Base-by-base conservation (phyloP, 1,140 invertebrate genomes). In the Caenorhabditis tropicalis region DNA sequence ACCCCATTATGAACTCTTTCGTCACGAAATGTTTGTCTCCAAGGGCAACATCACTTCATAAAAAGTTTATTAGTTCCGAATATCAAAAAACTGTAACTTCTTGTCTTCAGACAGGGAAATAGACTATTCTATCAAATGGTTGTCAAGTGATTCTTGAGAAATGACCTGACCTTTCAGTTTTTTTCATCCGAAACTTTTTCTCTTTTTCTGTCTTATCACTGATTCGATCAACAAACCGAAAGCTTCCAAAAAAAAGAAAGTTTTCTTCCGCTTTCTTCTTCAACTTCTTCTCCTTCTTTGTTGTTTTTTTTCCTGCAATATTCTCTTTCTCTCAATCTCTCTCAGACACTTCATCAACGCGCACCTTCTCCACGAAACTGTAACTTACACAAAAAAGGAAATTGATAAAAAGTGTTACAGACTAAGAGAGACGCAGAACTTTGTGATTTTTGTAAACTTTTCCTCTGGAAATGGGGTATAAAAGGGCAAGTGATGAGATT, bases 291-390 rank as follows among this genome's bases (percentile, higher is more conserved):
- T 74, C n/a, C 36, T 43, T 24, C 65, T 74, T 74, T 74, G 65
- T 74, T 74, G 33, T 74, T 39, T 46, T 74, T 74, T 74, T 43
- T 74, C 36, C 65, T 74, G 65, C 65, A 74, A 74, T 74, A 74
- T 74, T 46, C 27, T 74, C 65, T 27, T 24, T 43, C 10, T 74
- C 36, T 43, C 65, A 19, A 29, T 21, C 33, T 31, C 21, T 12
- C 21, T 36, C 12, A 31, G 15, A 74, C 36, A 74, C 65, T 46
- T 29, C 65, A 74, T 74, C 65, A 74, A 43, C 36, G 65, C 65
- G 58, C 58, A 65, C 29, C n/a, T 74, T 43, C 36, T 43, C 65
- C 36, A 43, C 36, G 9, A 74, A 74, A 74, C 65, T 74, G 65
- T 74, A 74, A 74, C 29, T 74, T 74, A 74, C 65, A 74, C 65